Conservation (phyloP, 1,140 invertebrate species). For the Habropoda laboriosa region DNA sequence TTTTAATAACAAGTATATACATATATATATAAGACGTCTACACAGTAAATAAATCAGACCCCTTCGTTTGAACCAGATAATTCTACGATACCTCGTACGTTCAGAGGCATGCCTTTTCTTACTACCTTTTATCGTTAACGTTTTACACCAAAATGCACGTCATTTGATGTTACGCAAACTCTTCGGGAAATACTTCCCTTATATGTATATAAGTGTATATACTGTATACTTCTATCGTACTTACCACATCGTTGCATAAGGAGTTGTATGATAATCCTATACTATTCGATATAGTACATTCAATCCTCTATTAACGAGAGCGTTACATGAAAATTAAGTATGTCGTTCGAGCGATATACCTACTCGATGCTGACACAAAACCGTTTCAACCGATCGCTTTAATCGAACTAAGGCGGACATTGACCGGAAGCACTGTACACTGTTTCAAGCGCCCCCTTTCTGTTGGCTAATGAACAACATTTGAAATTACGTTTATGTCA, state of each 20-base stretch:
- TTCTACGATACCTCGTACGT: slow-evolving; percentile 39
- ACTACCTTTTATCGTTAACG: slow-evolving; percentile 36
- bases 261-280: slow-evolving; percentile 66
- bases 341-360: neutral
- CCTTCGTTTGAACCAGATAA: slow-evolving; percentile 32
- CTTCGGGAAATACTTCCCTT: slow-evolving; percentile 33
- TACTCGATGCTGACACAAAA: neutral
- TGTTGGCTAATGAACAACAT: neutral
- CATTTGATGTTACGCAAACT: slow-evolving; percentile 53
- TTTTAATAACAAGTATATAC: neutral
- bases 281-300: slow-evolving; percentile 51
- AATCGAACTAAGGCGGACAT: neutral
- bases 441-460: neutral
- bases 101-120: slow-evolving; percentile 66
- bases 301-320: slow-evolving; percentile 49
- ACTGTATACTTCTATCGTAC: slow-evolving; percentile 66
- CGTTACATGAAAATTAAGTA: slow-evolving; percentile 16
- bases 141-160: slow-evolving; percentile 56
- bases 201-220: slow-evolving; percentile 71
- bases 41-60: too few species aligned
- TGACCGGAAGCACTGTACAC: slow-evolving; percentile 7
- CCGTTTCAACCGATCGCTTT: neutral
- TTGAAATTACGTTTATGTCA: neutral
- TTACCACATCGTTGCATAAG: slow-evolving; percentile 42
- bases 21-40: neutral